Percentiles rank a stretch among this genome's conserved stretches.
Evolutionary conservation across 2,888 invertebrate species (phyloP).

Genomic region (Trissolcus brochymenae): DNA sequence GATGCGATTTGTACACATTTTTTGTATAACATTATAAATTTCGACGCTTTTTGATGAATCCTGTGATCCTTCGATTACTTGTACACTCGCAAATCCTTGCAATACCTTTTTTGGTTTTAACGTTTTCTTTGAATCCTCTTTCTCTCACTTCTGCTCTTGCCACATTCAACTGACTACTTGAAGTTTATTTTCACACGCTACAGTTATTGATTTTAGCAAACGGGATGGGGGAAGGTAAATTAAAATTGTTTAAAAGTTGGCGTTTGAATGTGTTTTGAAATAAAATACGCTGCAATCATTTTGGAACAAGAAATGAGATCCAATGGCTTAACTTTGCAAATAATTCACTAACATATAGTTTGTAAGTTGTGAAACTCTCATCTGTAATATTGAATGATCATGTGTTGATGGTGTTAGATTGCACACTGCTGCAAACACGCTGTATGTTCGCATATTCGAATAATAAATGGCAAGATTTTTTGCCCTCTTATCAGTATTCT

Average conservation of each 20-base stretch:
- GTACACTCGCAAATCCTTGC: conserved; percentile 26
- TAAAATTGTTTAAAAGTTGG: too few species aligned
- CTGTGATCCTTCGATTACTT: conserved; percentile 18
- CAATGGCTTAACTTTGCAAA: conserved; percentile 2
- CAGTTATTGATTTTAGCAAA: not conserved
- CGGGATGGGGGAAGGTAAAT: too few species aligned
- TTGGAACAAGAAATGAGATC: not conserved
- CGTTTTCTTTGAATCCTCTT: not conserved
- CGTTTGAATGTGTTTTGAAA: too few species aligned
- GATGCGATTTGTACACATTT: not conserved
- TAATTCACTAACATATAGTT: not conserved
- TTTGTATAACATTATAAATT: not conserved
- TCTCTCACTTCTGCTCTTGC: not conserved
- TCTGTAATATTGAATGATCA: conserved; percentile 8
- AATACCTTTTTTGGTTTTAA: not conserved
- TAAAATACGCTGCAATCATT: too few species aligned
- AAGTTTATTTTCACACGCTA: conserved; percentile 1
- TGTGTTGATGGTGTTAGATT: conserved; percentile 7
- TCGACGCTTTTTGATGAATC: not conserved
- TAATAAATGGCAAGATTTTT: conserved; percentile 17
- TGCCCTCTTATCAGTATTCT: conserved; percentile 15
- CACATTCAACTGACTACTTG: not conserved
- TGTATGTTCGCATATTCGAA: not conserved
- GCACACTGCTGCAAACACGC: conserved; percentile 3
- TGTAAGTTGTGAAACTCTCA: too few species aligned